Base-by-base conservation (phyloP, 2,797 vertebrate species). In the Chaenodraco wilsoni region DNA sequence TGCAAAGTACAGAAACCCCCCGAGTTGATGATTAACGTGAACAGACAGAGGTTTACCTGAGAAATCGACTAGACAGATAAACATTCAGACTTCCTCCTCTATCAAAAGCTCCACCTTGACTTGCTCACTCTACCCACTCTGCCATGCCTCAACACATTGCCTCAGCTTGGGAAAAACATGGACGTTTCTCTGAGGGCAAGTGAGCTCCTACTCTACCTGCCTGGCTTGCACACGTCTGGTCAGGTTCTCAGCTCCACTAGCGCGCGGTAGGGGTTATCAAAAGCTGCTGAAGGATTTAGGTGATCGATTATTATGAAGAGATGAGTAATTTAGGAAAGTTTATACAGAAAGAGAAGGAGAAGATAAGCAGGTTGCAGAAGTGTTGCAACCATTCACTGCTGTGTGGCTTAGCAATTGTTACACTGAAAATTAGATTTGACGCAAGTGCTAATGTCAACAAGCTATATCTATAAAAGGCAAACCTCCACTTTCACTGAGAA, bases 1-100 rank as follows among this genome's bases (percentile, higher is more conserved):
- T 68, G 45, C 57, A 73, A 69, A 83, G 77, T 66, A 73, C 61
- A 72, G 63, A 50, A 70, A 62, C 50, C 51, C 51, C 49, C 23
- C 23, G 50, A 4, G 74, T 93, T 23, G 88, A 92, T 93, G 65
- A 92, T 93, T 92, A 89, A 91, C 89, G 21, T 3, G 7, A 79
- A 81, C 69, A 69, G 85, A 91, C 31, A 17, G 78, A 80, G 61
- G 79, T 86, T 80, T 80, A 76, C 54, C 62, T 33, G 50, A 73
- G 71, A 49, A 69, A 84, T 72, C 55, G 51, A 88, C 79, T 27
- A 81, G 74, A 86, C 86, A 86, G 86, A 80, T 57, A 86, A 17
- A 56, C 61, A 55, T 59, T 65, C 75, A 79, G 74, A 89, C 87
- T 90, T 91, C 91, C 88, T 87, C 76, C 83, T 91, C 58, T 27